Percentiles rank a stretch among this genome's conserved stretches.
phyloP scores from a whole-genome alignment of 1,140 invertebrate genomes.

The Pseudomyrmex flavicornis region DNA sequence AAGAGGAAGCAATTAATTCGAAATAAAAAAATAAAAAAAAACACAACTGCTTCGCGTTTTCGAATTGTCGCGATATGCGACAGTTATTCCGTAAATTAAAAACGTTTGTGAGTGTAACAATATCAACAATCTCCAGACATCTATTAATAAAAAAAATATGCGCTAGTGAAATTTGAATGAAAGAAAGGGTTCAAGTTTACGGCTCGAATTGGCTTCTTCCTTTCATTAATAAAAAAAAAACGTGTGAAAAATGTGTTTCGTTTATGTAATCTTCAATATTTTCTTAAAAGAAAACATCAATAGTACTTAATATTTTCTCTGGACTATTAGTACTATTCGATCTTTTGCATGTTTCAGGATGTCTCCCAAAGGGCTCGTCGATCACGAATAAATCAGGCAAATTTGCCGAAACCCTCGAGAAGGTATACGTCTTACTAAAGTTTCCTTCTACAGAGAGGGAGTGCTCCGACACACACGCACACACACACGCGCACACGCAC shows the following conservation, averaged over 20 bases:
- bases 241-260: not conserved
- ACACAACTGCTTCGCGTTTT: too few relatives aligned
- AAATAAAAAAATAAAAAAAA: not conserved
- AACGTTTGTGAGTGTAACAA: not conserved
- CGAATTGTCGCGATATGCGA: not conserved
- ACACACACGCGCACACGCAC: too few relatives aligned
- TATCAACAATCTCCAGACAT: too few relatives aligned
- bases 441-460: not conserved
- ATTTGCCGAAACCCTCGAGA: slow-evolving; percentile 16
- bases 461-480: too few relatives aligned
- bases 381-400: slow-evolving; percentile 41
- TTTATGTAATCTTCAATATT: not conserved
- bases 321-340: not conserved
- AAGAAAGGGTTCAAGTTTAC: too few relatives aligned
- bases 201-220: too few relatives aligned
- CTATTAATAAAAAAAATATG: not conserved
- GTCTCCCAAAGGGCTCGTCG: not conserved
- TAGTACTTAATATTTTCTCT: not conserved
- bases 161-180: too few relatives aligned
- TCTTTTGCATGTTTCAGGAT: not conserved
- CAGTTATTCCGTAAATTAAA: not conserved
- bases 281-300: not conserved
- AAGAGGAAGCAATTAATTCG: slow-evolving; percentile 44
- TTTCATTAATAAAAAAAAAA: not conserved
- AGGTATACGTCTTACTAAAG: slow-evolving; percentile 23